These are phyloP conservation scores for Cyprinodon diabolis DNA, from an alignment of 2,797 vertebrate species.

Conservation along the genomic window DNA sequence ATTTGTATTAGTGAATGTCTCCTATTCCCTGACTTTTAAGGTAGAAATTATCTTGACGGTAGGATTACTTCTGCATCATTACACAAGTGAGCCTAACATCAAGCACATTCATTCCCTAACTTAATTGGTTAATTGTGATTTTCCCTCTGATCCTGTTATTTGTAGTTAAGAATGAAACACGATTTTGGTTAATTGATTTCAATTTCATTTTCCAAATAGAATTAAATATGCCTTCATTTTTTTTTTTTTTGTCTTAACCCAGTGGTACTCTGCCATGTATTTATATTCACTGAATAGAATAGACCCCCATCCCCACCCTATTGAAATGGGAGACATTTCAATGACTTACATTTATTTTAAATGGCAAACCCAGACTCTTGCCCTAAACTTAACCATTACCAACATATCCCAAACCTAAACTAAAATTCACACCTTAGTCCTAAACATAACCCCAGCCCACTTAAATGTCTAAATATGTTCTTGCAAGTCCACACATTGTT, in stretches of 20 bases:
- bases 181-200: neutral
- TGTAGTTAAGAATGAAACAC: neutral
- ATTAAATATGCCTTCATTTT: neutral
- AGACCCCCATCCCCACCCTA: too few relatives aligned
- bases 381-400: too few relatives aligned
- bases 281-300: too few relatives aligned
- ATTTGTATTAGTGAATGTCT: conserved; percentile 37
- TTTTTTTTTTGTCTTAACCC: neutral
- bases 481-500: too few relatives aligned
- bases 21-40: conserved; percentile 56
- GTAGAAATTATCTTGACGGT: conserved; percentile 50
- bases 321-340: too few relatives aligned
- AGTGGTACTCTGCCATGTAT: neutral
- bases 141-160: neutral
- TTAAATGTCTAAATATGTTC: too few relatives aligned
- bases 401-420: too few relatives aligned
- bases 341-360: too few relatives aligned
- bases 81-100: conserved; percentile 36
- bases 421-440: too few relatives aligned
- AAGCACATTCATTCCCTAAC: conserved; percentile 11
- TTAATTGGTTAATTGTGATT: neutral
- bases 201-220: neutral
- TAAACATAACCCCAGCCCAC: too few relatives aligned
- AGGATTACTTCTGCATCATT: conserved; percentile 43
- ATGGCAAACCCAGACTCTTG: too few relatives aligned